phyloP scores from a whole-genome alignment of 92 coral and sea anemone species.

The Ricordea florida region DNA sequence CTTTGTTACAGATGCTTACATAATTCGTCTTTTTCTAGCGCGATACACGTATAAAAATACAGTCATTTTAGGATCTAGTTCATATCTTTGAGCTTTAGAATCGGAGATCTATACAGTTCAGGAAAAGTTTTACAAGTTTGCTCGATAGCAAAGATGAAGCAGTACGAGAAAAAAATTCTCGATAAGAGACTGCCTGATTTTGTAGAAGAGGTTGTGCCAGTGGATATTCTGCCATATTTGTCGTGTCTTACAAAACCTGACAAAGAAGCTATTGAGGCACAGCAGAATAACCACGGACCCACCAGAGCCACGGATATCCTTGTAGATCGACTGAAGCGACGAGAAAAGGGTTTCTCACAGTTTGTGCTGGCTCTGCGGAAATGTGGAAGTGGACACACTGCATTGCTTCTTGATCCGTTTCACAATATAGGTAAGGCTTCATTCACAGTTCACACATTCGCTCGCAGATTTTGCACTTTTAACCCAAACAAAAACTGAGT shows the following conservation, averaged over 20 bases:
- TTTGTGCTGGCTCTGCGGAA: constrained; percentile 77
- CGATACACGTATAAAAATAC: too few species aligned
- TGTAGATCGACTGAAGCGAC: constrained; percentile 69
- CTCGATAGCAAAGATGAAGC: constrained; percentile 29
- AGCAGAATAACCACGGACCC: constrained; percentile 48
- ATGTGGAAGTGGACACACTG: constrained; percentile 78
- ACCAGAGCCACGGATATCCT: constrained; percentile 56
- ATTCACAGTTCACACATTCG: too few species aligned
- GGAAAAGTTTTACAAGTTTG: not conserved
- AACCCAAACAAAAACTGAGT: too few species aligned
- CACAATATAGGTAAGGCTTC: constrained; percentile 46
- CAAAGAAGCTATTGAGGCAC: constrained; percentile 47
- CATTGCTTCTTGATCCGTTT: constrained; percentile 84
- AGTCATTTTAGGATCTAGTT: too few species aligned
- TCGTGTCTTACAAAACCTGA: constrained; percentile 49
- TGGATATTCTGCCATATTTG: constrained; percentile 53
- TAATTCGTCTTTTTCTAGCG: too few species aligned
- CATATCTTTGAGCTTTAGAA: not conserved
- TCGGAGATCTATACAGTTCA: too few species aligned
- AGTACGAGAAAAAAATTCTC: constrained; percentile 45
- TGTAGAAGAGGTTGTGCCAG: constrained; percentile 59
- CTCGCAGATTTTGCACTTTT: too few species aligned
- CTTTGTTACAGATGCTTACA: too few species aligned
- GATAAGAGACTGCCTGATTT: constrained; percentile 60
- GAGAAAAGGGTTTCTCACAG: constrained; percentile 56